Evolutionary conservation across 2,888 invertebrate genomes (phyloP).

Genomic region (Dascillus cervinus): DNA sequence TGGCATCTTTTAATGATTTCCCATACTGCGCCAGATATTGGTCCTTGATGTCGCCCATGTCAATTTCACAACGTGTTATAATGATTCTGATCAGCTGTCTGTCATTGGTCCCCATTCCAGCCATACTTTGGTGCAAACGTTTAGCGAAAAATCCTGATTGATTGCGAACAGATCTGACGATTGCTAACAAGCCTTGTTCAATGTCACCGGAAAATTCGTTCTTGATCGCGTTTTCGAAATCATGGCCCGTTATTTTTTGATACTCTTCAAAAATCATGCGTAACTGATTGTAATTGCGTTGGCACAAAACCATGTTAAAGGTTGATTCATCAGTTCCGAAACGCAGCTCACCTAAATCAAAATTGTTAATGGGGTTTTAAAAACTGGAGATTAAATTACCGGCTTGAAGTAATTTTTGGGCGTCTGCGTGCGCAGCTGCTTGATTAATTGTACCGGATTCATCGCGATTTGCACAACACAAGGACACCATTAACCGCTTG

Average conservation of each 20-base stretch:
- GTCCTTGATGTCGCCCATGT: constrained; percentile 76
- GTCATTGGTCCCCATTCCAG: constrained; percentile 85
- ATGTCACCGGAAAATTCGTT: constrained; percentile 79
- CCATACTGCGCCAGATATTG: constrained; percentile 69
- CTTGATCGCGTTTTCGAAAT: constrained; percentile 71
- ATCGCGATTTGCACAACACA: constrained; percentile 72
- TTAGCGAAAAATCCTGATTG: constrained; percentile 80
- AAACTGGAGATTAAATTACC: constrained; percentile 43
- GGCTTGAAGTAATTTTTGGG: constrained; percentile 69
- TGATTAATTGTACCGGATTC: constrained; percentile 71
- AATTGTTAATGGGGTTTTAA: neutral
- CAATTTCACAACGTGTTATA: constrained; percentile 76
- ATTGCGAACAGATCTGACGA: constrained; percentile 73
- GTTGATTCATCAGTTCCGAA: constrained; percentile 81
- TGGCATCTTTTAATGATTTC: constrained; percentile 70
- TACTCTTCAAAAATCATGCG: constrained; percentile 55
- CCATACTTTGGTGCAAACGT: constrained; percentile 79
- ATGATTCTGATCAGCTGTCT: constrained; percentile 76
- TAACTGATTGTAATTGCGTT: constrained; percentile 64
- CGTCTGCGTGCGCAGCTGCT: constrained; percentile 69
- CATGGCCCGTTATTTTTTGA: constrained; percentile 65
- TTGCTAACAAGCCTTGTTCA: constrained; percentile 71
- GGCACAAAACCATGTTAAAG: constrained; percentile 77
- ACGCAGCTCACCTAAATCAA: constrained; percentile 44
- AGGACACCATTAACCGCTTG: constrained; percentile 78